phyloP scores from a whole-genome alignment of 2,113 vertebrate genomes.

The Xenopus laevis region DNA sequence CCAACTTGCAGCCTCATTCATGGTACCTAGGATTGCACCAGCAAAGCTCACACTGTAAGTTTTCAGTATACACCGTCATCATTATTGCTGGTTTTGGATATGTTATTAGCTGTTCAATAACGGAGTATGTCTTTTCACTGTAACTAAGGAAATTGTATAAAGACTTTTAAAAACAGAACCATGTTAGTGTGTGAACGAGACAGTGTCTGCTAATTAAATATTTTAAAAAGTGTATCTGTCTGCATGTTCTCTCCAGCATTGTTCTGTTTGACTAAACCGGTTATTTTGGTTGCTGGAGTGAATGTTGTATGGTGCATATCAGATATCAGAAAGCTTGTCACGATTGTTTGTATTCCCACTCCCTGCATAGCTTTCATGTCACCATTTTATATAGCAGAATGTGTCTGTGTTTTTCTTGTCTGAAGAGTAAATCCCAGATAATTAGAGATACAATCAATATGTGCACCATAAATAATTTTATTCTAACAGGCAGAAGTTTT shows the following conservation, averaged over 20 bases:
- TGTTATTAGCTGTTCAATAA: no score
- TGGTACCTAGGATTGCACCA: slow-evolving; percentile 20
- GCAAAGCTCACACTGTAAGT: slow-evolving; percentile 17
- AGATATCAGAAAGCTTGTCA: slow-evolving; percentile 19
- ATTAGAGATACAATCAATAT: no score
- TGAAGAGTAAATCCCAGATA: no score
- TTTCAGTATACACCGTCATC: neutral
- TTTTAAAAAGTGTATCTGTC: neutral
- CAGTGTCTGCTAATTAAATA: no score
- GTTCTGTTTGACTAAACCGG: slow-evolving; percentile 30
- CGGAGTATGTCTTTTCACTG: no score
- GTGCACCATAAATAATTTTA: no score
- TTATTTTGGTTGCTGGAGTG: slow-evolving; percentile 36
- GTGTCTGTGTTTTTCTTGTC: no score
- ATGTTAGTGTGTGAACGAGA: no score
- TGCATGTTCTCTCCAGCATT: slow-evolving; percentile 13
- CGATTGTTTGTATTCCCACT: slow-evolving; percentile 5
- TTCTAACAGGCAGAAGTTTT: no score
- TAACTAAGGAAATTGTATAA: no score
- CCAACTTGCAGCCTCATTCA: slow-evolving; percentile 9
- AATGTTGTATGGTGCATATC: slow-evolving; percentile 12
- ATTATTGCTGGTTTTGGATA: neutral
- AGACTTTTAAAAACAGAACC: no score
- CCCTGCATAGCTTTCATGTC: neutral
- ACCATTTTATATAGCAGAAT: no score